Conservation (phyloP, 2,888 invertebrate species). For the Lottia gigantea region DNA sequence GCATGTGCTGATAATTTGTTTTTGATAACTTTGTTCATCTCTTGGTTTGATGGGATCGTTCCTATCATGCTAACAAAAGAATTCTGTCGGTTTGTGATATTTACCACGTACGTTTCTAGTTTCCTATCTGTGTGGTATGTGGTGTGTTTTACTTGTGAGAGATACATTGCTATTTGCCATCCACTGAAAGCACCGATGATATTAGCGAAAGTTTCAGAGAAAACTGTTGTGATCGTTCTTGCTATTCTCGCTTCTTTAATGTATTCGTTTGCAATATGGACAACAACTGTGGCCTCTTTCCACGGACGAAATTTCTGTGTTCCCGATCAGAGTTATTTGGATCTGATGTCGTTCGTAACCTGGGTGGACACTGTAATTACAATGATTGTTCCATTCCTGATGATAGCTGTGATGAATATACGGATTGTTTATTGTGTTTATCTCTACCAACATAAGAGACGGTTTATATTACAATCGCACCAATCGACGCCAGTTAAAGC, state of each 20-base stretch:
- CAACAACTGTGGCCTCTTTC: slow-evolving; percentile 29
- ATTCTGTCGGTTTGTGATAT: slow-evolving; percentile 71
- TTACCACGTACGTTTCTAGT: slow-evolving; percentile 74
- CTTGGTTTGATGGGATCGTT: slow-evolving; percentile 45
- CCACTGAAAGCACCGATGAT: slow-evolving; percentile 72
- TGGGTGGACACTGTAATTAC: slow-evolving; percentile 50
- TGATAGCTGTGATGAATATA: slow-evolving; percentile 42
- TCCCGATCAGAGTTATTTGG: slow-evolving; percentile 24
- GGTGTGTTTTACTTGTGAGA: slow-evolving; percentile 85
- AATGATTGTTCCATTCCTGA: slow-evolving; percentile 47
- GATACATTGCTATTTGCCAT: slow-evolving; percentile 84
- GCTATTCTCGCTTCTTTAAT: slow-evolving; percentile 31
- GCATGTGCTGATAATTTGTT: slow-evolving; percentile 83
- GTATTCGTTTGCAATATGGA: slow-evolving; percentile 51
- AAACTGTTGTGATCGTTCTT: slow-evolving; percentile 36
- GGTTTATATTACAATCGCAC: slow-evolving; percentile 16
- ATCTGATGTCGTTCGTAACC: slow-evolving; percentile 36
- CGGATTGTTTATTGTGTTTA: slow-evolving; percentile 33
- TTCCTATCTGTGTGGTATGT: slow-evolving; percentile 87
- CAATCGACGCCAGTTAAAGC: slow-evolving; percentile 14
- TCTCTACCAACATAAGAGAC: slow-evolving; percentile 27
- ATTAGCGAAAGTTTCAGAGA: slow-evolving; percentile 45
- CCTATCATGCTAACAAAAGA: slow-evolving; percentile 64
- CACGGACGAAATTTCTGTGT: slow-evolving; percentile 29
- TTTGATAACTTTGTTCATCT: slow-evolving; percentile 74